A percentile compares a stretch with the other conserved stretches of the same genome.
phyloP scores from a whole-genome alignment of 2,888 invertebrate species.

The Acrobasis repandana region DNA sequence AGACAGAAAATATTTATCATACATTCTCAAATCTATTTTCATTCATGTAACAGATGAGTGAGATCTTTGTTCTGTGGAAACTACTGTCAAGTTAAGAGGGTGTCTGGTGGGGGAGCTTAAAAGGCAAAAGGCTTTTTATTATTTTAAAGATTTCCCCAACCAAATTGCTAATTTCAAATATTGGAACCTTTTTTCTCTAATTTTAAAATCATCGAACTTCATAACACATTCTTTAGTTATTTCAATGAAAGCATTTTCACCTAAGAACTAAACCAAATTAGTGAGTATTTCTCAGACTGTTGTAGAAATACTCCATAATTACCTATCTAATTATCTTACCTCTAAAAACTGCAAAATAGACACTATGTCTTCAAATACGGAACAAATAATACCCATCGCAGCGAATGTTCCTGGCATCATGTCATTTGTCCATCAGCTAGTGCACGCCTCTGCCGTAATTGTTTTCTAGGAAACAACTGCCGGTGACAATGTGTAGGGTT shows the following conservation, averaged over 20 bases:
- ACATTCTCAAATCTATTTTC: background rate
- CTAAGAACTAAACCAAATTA: too few relatives aligned
- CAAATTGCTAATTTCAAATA: too few relatives aligned
- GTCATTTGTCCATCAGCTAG: background rate
- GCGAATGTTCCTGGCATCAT: background rate
- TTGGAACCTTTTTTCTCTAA: too few relatives aligned
- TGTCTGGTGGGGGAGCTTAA: too few relatives aligned
- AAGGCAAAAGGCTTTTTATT: too few relatives aligned
- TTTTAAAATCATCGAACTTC: too few relatives aligned
- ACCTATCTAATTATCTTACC: background rate
- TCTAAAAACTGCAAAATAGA: background rate
- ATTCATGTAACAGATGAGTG: background rate
- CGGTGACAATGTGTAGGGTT: background rate
- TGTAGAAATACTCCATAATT: background rate
- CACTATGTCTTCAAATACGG: background rate
- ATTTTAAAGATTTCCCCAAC: too few relatives aligned
- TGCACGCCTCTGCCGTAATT: slow-evolving; percentile 14
- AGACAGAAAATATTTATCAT: background rate
- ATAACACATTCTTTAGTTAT: too few relatives aligned
- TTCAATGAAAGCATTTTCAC: too few relatives aligned
- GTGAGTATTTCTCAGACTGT: too few relatives aligned
- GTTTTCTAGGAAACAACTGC: slow-evolving; percentile 14
- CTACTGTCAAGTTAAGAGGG: background rate
- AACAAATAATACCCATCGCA: background rate
- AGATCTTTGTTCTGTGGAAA: background rate